Evolutionary conservation across 92 coral and sea anemone species (phyloP), one percentile per base, ranked within the genome.

Genomic region (Siderastrea radians): DNA sequence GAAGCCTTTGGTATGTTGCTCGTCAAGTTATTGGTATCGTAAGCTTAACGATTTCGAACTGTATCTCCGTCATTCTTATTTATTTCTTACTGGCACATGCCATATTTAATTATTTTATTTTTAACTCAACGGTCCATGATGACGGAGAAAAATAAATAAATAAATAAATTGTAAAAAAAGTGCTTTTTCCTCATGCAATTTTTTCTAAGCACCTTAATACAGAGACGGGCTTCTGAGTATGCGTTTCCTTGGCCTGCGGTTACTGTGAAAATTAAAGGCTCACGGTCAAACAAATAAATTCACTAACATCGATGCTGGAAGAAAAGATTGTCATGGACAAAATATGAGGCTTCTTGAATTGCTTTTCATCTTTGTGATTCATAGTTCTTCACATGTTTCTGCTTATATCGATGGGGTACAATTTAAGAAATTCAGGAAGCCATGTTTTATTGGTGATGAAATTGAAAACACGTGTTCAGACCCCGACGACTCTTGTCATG

Each of bases 391-490:
- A 6, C 5, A n/a, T 51, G 16, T 57, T 17, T 14, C 53, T 75
- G 2, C 2, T 15, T 50, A 2, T 48, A 72, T 7, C 26, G 15
- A n/a, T 15, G 62, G 12, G 13, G 13, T 54, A n/a, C 57, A 73
- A 6, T 57, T 12, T 43, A 84, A 84, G 74, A 87, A 81, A 58
- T 89, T 85, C n/a, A 38, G 48, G 69, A 89, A 72, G 77, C 95
- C 95, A 3, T 92, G 95, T 75, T 92, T 92, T 48, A 67, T 50
- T 46, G 88, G 85, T 26, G 96, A 93, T 47, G 93, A 93, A 66
- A 55, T 90, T 10, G 77, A 77, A n/a, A 85, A 90, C 87, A 85
- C 86, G 74, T 90, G 96, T 63, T 75, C 93, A 11, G 83, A 78
- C 26, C 91, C 91, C 6, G 79, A 77, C 65, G 88, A 81, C 1